Evolutionary conservation across 2,113 vertebrate species (phyloP).

Genomic region (Cinclus cinclus): DNA sequence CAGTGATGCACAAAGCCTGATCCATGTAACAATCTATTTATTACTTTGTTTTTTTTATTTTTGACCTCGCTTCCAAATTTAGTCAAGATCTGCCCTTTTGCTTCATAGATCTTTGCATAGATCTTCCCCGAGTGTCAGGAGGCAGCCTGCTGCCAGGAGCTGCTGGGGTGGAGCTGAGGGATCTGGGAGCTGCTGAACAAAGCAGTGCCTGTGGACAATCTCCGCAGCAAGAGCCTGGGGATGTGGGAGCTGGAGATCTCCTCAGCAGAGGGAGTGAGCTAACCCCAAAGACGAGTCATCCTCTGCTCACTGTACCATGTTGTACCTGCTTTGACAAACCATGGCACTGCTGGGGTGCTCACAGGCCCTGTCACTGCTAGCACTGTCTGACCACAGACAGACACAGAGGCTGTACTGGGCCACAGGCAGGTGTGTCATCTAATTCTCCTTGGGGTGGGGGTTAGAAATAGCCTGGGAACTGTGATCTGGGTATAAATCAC

Average conservation of each 20-base stretch:
- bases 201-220: not conserved
- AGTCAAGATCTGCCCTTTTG: not conserved
- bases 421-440: not conserved
- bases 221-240: not conserved
- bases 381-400: rapidly evolving
- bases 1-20: not conserved
- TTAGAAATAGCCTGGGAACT: not conserved
- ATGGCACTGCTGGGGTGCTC: not conserved
- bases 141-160: not conserved
- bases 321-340: not conserved
- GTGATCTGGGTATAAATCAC: not conserved
- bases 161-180: rapidly evolving
- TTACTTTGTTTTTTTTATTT: not conserved
- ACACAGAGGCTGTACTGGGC: no score
- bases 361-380: rapidly evolving
- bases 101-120: not conserved
- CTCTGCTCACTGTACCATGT: rapidly evolving
- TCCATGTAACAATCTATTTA: not conserved
- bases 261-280: not conserved
- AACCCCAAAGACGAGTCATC: rapidly evolving
- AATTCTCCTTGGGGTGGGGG: not conserved
- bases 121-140: rapidly evolving
- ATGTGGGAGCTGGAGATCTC: not conserved
- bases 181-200: not conserved
- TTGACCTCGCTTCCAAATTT: not conserved